A percentile compares a stretch with the other conserved stretches of the same genome.
Evolutionary conservation across 1,140 invertebrate genomes (phyloP).

Genomic region (Brachionus manjavacas): DNA sequence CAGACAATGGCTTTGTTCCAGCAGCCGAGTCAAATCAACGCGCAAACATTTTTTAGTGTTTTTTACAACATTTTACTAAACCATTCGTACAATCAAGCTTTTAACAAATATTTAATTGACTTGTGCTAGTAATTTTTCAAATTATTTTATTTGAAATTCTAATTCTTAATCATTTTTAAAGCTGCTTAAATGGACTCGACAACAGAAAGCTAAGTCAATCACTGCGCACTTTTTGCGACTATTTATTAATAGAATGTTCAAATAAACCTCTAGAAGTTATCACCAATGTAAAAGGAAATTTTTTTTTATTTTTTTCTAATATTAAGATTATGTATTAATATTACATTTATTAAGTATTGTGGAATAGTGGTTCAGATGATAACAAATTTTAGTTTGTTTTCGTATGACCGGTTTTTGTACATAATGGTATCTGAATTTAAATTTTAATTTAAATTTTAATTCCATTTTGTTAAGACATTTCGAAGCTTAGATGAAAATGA

Average conservation of each 20-base stretch:
- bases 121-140: not conserved
- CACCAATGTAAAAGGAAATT: constrained; percentile 21
- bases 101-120: not conserved
- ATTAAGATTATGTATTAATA: too few species aligned
- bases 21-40: not conserved
- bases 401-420: constrained; percentile 30
- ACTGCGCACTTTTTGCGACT: constrained; percentile 33
- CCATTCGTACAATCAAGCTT: not conserved
- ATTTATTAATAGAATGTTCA: constrained; percentile 1
- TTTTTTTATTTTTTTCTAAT: too few species aligned
- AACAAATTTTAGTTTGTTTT: not conserved
- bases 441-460: not conserved
- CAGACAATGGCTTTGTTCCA: constrained; percentile 11
- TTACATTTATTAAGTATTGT: not conserved
- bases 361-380: not conserved
- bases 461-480: not conserved
- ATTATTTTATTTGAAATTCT: not conserved
- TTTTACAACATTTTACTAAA: constrained; percentile 27
- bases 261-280: not conserved
- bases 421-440: constrained; percentile 22
- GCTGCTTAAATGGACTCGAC: constrained; percentile 28
- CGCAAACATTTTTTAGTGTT: not conserved
- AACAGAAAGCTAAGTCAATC: constrained; percentile 28
- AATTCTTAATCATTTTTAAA: not conserved
- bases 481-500: constrained; percentile 13